phyloP scores from a whole-genome alignment of 2,113 vertebrate genomes.

The Serinus canaria region DNA sequence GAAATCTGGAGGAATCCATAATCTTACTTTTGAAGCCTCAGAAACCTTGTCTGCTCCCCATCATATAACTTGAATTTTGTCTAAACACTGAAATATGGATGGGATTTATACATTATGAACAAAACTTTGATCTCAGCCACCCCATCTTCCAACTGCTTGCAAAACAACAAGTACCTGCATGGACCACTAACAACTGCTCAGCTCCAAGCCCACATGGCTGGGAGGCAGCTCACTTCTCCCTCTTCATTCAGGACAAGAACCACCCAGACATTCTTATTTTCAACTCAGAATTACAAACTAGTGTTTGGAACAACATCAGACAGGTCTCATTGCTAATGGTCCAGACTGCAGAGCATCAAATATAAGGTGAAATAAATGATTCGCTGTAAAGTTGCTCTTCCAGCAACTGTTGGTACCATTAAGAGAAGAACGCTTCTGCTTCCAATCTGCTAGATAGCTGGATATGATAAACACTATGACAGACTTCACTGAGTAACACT shows the following conservation, averaged over 20 bases:
- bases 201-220: accelerated
- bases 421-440: not conserved
- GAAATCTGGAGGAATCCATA: not conserved
- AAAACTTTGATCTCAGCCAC: not conserved
- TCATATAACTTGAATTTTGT: not conserved
- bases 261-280: not conserved
- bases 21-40: not conserved
- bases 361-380: not conserved
- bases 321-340: not conserved
- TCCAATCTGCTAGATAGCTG: not conserved
- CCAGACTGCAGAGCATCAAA: not conserved
- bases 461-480: not conserved
- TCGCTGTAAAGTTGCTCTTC: not conserved
- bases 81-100: not conserved
- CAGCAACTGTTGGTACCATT: not conserved
- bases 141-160: not conserved
- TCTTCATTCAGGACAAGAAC: not conserved
- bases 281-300: not conserved
- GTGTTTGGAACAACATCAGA: not conserved
- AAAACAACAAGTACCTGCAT: not conserved
- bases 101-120: not conserved
- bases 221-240: not conserved
- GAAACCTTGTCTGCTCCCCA: not conserved
- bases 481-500: not conserved
- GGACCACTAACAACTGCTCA: not conserved